Evolutionary conservation across 2,888 invertebrate species (phyloP).

Genomic region (Agrochola lota): DNA sequence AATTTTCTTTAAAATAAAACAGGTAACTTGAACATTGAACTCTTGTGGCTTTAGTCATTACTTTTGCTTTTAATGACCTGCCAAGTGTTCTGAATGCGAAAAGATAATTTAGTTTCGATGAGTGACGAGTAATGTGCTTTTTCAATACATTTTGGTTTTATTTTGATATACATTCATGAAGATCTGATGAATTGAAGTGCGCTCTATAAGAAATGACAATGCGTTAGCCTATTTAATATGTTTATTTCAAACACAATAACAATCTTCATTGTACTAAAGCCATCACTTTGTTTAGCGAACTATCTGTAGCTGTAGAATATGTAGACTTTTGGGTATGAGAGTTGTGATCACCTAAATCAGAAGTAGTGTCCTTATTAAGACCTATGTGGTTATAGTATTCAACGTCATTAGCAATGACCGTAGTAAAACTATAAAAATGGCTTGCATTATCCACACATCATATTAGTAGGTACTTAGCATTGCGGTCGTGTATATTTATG

Average conservation of each 20-base stretch:
- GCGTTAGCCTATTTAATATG: neutral
- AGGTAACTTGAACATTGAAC: conserved; percentile 37
- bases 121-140: neutral
- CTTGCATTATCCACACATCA: neutral
- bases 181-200: neutral
- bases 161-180: neutral
- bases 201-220: neutral
- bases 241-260: neutral
- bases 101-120: conserved; percentile 35
- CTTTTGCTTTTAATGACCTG: conserved; percentile 31
- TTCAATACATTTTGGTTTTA: conserved; percentile 5
- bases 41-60: conserved; percentile 3
- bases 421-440: neutral
- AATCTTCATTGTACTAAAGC: neutral
- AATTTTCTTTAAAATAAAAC: conserved; percentile 14
- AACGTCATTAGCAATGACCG: neutral
- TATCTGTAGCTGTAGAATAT: neutral
- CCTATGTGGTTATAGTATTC: neutral
- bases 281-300: neutral
- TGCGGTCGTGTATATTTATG: neutral
- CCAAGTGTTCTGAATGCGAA: conserved; percentile 2
- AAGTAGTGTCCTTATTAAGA: neutral
- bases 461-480: neutral
- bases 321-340: neutral
- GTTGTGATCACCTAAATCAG: neutral